phyloP scores from a whole-genome alignment of 2,113 vertebrate genomes.

The Atrichornis clamosus region DNA sequence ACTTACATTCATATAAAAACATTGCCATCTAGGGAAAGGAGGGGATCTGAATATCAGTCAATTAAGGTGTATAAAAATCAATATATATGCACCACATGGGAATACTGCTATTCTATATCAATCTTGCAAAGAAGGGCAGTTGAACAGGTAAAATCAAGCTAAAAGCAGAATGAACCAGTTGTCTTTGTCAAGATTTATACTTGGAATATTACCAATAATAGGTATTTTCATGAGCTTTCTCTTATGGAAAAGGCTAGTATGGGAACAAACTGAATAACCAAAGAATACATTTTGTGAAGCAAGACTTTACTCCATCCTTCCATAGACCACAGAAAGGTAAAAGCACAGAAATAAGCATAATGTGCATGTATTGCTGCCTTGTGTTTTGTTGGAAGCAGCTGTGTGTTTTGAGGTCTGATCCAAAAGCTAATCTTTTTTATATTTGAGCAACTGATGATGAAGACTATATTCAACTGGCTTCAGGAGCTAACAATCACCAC shows the following conservation, averaged over 20 bases:
- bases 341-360: background rate
- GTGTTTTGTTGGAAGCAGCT: background rate
- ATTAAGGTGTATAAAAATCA: background rate
- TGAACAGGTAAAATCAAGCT: background rate
- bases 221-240: background rate
- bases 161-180: background rate
- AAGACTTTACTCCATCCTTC: background rate
- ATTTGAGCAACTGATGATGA: background rate
- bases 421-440: background rate
- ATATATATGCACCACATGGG: background rate
- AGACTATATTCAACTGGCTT: background rate
- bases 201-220: background rate
- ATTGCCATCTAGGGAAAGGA: constrained; percentile 28
- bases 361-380: background rate
- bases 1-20: background rate
- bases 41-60: background rate
- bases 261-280: background rate
- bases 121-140: background rate
- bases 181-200: background rate
- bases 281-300: background rate
- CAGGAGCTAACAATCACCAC: background rate
- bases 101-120: background rate
- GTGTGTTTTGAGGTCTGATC: background rate
- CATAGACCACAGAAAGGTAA: background rate
- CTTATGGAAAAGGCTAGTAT: background rate